Evolutionary conservation across 2,888 invertebrate genomes (phyloP), one percentile per base, ranked within the genome.

Genomic region (Agrenia bidenticulata): DNA sequence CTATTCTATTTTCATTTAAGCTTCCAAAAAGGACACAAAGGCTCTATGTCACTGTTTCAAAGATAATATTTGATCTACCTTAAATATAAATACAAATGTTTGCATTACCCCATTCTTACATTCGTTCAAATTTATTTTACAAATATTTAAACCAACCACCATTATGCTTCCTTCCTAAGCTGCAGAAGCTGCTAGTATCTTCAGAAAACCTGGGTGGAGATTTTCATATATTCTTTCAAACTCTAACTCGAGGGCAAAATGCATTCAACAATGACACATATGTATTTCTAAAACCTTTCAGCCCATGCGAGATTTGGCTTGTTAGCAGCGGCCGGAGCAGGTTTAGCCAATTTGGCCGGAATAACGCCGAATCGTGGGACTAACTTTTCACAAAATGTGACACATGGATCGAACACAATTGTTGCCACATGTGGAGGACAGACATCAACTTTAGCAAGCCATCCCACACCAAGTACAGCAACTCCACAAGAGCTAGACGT

Each of bases 241-340:
- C 32, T 32, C 32, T n/a, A n/a, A n/a, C n/a, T n/a, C n/a, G n/a
- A n/a, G n/a, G n/a, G n/a, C n/a, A n/a, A n/a, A n/a, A n/a, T n/a
- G n/a, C n/a, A n/a, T n/a, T n/a, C 4, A 32, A 32, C 11, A 32
- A 32, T 32, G 32, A 32, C 5, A 32, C 11, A 32, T 11, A 32
- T 32, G 11, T 32, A 32, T 32, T 11, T 32, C 11, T 4, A 32
- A 32, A 32, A 7, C 32, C 24, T 58, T 65, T 50, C 64, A 76
- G 76, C 72, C 41, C 67, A 73, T 51, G 76, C 76, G 37, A 58
- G 76, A 62, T 61, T 76, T n/a, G 76, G 76, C 17, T 65, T 74
- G 7, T 51, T 76, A 27, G 76, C 76, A 26, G 76, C 76, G 37
- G 76, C 76, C 24, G 76, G 76, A 64, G 74, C 73, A n/a, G 76